These are phyloP conservation scores for Ophioninae sp. DNA, from an alignment of 2,888 invertebrate species.

Conservation along the genomic window DNA sequence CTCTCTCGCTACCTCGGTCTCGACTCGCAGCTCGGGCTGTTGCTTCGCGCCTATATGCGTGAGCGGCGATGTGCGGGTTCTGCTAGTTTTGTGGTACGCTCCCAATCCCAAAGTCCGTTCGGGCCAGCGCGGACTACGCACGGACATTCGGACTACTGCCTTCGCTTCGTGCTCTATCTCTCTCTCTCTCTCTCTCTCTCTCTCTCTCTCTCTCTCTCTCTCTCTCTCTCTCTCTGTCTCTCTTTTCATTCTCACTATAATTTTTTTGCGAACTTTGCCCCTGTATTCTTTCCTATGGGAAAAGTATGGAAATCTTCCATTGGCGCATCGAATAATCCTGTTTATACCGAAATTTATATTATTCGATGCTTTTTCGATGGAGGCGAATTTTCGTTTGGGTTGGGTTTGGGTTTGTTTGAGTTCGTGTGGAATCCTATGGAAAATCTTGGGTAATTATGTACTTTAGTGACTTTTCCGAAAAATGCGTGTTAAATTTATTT, in stretches of 20 bases:
- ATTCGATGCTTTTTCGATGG: neutral
- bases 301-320: constrained; percentile 28
- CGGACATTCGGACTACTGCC: constrained; percentile 1
- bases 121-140: constrained; percentile 29
- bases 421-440: too few relatives aligned
- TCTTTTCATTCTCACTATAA: neutral
- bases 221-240: neutral
- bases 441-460: too few relatives aligned
- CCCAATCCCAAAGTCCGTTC: constrained; percentile 29
- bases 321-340: constrained; percentile 12
- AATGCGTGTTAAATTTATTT: too few relatives aligned
- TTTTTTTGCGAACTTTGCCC: neutral
- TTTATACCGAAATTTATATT: neutral
- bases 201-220: neutral
- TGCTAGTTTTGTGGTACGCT: constrained; percentile 32
- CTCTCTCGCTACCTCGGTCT: constrained; percentile 22
- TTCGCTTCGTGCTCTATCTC: neutral
- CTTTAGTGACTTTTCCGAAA: too few relatives aligned
- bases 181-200: neutral
- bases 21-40: constrained; percentile 22
- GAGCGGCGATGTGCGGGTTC: constrained; percentile 18
- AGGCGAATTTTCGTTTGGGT: too few relatives aligned
- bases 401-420: too few relatives aligned
- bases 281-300: neutral
- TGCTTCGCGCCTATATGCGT: constrained; percentile 37